Percentiles rank a stretch among this genome's conserved stretches.
Conservation (phyloP, 2,113 vertebrate genomes). For the Hemiscyllium ocellatum region DNA sequence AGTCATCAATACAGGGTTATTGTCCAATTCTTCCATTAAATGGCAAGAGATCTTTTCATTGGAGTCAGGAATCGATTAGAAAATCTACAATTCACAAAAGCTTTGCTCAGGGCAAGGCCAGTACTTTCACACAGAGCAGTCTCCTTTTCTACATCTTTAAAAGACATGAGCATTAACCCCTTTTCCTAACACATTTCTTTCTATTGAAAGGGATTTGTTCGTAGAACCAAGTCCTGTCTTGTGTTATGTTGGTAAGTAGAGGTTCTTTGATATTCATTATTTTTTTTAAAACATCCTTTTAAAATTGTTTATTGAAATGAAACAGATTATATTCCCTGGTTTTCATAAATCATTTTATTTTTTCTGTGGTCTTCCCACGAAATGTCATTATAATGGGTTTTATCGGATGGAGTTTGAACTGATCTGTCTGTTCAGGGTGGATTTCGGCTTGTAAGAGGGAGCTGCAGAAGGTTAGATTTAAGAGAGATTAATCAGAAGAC, state of each 20-base stretch:
- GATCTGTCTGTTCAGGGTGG: background rate
- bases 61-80: constrained; percentile 25
- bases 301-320: constrained; percentile 15
- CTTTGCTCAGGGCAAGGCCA: constrained; percentile 24
- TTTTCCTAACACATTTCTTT: constrained; percentile 3
- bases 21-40: constrained; percentile 36
- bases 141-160: background rate
- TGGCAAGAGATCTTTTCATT: constrained; percentile 24
- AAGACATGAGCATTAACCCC: constrained; percentile 18
- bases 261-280: background rate
- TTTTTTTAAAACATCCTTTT: background rate
- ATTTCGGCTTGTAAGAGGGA: background rate
- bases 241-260: background rate
- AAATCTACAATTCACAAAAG: constrained; percentile 29
- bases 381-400: constrained; percentile 4
- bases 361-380: background rate
- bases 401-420: background rate
- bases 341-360: background rate
- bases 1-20: background rate
- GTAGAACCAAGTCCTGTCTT: no score
- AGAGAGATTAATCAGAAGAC: background rate
- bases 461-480: background rate
- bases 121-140: background rate
- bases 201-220: background rate
- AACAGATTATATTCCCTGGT: constrained; percentile 2